Evolutionary conservation across 1,140 invertebrate genomes (phyloP).

Genomic region (Spodoptera litura): DNA sequence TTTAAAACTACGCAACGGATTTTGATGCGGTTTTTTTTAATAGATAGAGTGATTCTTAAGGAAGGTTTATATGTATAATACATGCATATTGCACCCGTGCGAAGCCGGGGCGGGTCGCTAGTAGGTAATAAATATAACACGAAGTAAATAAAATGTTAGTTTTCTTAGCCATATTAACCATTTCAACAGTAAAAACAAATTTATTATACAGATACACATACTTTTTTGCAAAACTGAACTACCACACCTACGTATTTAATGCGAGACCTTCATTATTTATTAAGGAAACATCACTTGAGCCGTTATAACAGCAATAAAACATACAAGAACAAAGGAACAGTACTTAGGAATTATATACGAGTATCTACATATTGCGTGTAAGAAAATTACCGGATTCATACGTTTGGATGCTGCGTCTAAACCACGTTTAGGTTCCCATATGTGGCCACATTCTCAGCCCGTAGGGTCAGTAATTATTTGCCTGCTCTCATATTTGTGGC

Average conservation of each 20-base stretch:
- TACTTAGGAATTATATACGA: constrained; percentile 6
- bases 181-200: no score
- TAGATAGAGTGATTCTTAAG: no score
- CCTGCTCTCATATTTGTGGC: constrained; percentile 34
- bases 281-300: neutral
- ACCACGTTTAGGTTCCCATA: constrained; percentile 35
- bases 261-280: no score
- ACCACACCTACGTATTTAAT: neutral
- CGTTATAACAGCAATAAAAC: constrained; percentile 2
- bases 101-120: no score
- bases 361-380: constrained; percentile 18
- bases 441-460: constrained; percentile 13
- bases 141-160: no score
- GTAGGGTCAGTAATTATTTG: constrained; percentile 30
- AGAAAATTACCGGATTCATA: constrained; percentile 20
- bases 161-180: no score
- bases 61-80: no score
- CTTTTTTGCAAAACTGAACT: neutral
- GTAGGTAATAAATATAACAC: no score
- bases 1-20: no score
- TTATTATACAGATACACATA: no score
- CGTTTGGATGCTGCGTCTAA: constrained; percentile 21
- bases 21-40: no score
- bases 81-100: no score
- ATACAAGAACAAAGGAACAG: constrained; percentile 8